These are phyloP conservation scores for Lepidostoma basale DNA, from an alignment of 1,140 invertebrate genomes.

Conservation along the genomic window DNA sequence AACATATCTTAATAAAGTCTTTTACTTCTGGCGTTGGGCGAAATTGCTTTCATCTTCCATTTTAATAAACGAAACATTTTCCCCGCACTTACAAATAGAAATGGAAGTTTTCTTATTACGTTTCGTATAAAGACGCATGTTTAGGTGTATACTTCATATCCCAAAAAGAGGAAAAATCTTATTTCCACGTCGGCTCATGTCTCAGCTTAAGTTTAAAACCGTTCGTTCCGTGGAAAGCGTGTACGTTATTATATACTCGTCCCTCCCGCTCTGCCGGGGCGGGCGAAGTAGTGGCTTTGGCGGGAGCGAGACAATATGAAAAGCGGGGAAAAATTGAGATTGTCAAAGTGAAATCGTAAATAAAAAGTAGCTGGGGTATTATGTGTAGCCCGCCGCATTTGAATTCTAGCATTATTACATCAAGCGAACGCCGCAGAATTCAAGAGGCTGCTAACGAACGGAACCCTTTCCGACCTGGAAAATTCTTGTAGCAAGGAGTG, in stretches of 20 bases:
- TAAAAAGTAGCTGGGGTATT: constrained; percentile 26
- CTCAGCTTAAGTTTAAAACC: constrained; percentile 25
- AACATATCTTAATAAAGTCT: neutral
- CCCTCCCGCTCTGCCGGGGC: neutral
- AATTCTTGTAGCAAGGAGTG: neutral
- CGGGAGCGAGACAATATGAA: constrained; percentile 15
- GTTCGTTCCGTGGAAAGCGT: neutral
- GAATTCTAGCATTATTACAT: constrained; percentile 32
- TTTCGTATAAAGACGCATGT: constrained; percentile 30
- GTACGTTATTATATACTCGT: constrained; percentile 3
- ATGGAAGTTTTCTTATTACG: constrained; percentile 35
- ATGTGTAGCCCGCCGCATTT: constrained; percentile 27
- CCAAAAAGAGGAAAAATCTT: constrained; percentile 25
- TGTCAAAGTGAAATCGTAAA: constrained; percentile 36
- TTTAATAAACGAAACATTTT: constrained; percentile 1
- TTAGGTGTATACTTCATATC: constrained; percentile 29
- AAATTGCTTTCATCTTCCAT: constrained; percentile 9
- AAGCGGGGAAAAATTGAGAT: constrained; percentile 24
- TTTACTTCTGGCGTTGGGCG: neutral
- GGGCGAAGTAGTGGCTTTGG: constrained; percentile 2
- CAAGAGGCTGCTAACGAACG: constrained; percentile 25
- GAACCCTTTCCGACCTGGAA: constrained; percentile 17
- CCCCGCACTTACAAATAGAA: constrained; percentile 17
- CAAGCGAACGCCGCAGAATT: constrained; percentile 15
- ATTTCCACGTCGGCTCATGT: constrained; percentile 31